Evolutionary conservation across 2,888 invertebrate genomes (phyloP), one percentile per base, ranked within the genome.

Genomic region (Cloeon dipterum): DNA sequence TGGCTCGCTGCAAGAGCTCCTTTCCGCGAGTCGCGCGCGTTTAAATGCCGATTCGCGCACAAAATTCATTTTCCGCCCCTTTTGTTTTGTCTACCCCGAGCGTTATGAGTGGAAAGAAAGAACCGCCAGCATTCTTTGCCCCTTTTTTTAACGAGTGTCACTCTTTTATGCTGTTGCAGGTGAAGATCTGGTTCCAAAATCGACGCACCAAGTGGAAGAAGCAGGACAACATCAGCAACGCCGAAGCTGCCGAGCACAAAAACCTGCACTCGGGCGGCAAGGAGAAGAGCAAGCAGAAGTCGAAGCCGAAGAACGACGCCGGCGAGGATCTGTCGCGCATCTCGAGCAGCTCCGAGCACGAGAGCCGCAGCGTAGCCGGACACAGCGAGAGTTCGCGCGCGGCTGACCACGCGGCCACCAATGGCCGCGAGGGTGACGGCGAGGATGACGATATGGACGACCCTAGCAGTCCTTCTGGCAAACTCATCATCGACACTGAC

Each of bases 121-220:
- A n/a, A n/a, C n/a, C n/a, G n/a, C n/a, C n/a, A n/a, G n/a, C n/a
- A n/a, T n/a, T n/a, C n/a, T n/a, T n/a, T n/a, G n/a, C n/a, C n/a
- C n/a, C n/a, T n/a, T n/a, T n/a, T n/a, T n/a, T n/a, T n/a, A n/a
- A n/a, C n/a, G n/a, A n/a, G n/a, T n/a, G n/a, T n/a, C n/a, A n/a
- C n/a, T n/a, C n/a, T n/a, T n/a, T 17, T 17, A 17, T n/a, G 17
- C 17, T 20, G 20, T 2, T 20, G 26, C 69, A 83, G 82, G 82
- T 83, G 48, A 83, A 83, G 61, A 83, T 83, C 46, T 83, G 83
- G 83, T 85, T 85, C 56, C 83, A 83, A 60, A 85, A 85, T 54
- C 66, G 89, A 56, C 61, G 75, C 39, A 75, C 74, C 17, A 75
- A 75, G 50, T 75, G 75, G 74, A 91, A 89, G 62, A 89, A 89